Evolutionary conservation across 2,797 vertebrate species (phyloP).

Genomic region (Heterohyrax brucei): DNA sequence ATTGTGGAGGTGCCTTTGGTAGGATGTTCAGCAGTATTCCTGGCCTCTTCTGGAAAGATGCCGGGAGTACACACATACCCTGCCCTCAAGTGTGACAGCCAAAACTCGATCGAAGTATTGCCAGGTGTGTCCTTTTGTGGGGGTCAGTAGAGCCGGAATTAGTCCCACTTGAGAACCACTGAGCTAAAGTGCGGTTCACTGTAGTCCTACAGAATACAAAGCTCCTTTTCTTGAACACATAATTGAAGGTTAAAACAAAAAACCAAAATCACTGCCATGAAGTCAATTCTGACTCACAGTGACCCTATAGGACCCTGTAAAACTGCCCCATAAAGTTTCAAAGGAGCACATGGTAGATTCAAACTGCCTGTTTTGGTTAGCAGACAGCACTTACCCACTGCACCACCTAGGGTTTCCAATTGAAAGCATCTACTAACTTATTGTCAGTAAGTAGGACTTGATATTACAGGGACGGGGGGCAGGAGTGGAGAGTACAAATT

Average conservation of each 20-base stretch:
- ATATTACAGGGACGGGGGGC: background rate
- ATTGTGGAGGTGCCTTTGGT: too few relatives aligned
- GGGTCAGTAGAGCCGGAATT: background rate
- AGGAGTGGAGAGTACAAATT: background rate
- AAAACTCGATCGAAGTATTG: background rate
- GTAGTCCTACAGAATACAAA: background rate
- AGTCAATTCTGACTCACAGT: too few relatives aligned
- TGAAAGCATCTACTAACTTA: background rate
- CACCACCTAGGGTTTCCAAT: too few relatives aligned
- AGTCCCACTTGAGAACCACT: background rate
- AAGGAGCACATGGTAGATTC: too few relatives aligned
- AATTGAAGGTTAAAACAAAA: background rate
- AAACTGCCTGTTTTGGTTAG: too few relatives aligned
- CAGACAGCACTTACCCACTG: too few relatives aligned
- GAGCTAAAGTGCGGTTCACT: background rate
- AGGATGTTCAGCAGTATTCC: background rate
- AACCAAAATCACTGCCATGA: too few relatives aligned
- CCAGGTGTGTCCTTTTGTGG: background rate
- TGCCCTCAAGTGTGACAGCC: background rate
- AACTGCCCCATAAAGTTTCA: too few relatives aligned
- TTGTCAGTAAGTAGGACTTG: background rate
- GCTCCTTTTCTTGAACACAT: slow-evolving; percentile 5
- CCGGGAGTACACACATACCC: background rate
- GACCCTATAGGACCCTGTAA: too few relatives aligned
- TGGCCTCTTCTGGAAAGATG: background rate